Base-by-base conservation (phyloP, 2,797 vertebrate genomes). In the Sebastes diaconus region DNA sequence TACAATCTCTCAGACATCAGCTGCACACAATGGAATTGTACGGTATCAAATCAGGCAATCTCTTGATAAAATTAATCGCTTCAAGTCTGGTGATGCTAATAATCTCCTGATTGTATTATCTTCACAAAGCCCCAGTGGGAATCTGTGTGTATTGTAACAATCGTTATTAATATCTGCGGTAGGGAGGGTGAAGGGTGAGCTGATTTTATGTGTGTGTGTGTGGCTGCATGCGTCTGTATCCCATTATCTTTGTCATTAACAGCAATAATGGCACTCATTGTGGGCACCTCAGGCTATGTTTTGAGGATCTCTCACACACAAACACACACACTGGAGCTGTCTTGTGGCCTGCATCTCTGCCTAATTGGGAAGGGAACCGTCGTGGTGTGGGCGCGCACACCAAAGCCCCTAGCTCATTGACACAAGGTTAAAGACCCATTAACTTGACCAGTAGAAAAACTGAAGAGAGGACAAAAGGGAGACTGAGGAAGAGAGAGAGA, bases 361-460 rank as follows among this genome's bases (percentile, higher is more conserved):
- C 86, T 94, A 92, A 94, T 93, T 94, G 92, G 87, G 75, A 86
- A 85, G 93, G 93, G 89, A 93, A 87, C 89, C 87, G 87, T 85
- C 65, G 32, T 68, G 80, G 82, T 89, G 88, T 90, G 88, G 86
- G 83, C 68, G 74, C 84, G 87, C 84, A 78, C 90, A 87, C 84
- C 58, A 81, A 84, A 90, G 87, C 83, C 89, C 89, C 73, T 54
- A 80, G 82, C 92, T 92, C 91, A 90, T 93, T 93, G 92, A 93
- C 89, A 93, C 89, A 61, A 87, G 92, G 92, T 93, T 95, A 94
- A 94, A 95, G 93, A 93, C 88, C 93, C 90, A 94, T 94, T 95
- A 94, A 91, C 85, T 87, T 89, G 85, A 89, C 90, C 88, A 86
- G 84, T 61, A 60, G 74, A 87, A 87, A 85, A 84, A 87, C 50